phyloP scores from a whole-genome alignment of 1,140 invertebrate species.

The Manduca sexta region DNA sequence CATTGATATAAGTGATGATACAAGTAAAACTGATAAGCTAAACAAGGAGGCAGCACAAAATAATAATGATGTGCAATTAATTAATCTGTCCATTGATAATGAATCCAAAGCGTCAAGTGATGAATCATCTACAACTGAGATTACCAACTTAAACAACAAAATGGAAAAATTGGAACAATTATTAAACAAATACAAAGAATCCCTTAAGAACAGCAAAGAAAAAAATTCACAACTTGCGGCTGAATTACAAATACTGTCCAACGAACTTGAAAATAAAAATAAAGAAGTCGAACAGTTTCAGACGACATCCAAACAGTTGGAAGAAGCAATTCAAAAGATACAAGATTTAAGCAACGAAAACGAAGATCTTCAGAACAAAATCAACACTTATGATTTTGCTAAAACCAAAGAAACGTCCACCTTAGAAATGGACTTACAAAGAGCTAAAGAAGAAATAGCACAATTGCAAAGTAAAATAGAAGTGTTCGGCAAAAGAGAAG shows the following conservation, averaged over 20 bases:
- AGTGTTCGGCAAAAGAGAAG: conserved; percentile 78
- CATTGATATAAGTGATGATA: conserved; percentile 10
- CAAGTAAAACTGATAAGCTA: conserved; percentile 19
- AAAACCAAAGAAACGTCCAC: conserved; percentile 66
- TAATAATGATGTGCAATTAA: conserved; percentile 36
- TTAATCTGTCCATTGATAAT: conserved; percentile 32
- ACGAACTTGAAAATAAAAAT: conserved; percentile 55
- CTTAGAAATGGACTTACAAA: conserved; percentile 63
- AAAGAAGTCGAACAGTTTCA: conserved; percentile 64
- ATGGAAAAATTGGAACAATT: conserved; percentile 67
- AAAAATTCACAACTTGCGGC: conserved; percentile 67
- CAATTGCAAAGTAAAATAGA: conserved; percentile 65
- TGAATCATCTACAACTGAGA: conserved; percentile 31
- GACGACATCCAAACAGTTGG: conserved; percentile 39
- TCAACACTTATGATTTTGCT: conserved; percentile 63
- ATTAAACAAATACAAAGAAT: conserved; percentile 66
- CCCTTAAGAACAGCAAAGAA: conserved; percentile 68
- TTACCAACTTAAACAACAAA: conserved; percentile 52
- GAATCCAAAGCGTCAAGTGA: conserved; percentile 23
- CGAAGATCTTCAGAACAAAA: conserved; percentile 70
- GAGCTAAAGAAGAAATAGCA: conserved; percentile 61
- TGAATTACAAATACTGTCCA: conserved; percentile 56
- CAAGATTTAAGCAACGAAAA: conserved; percentile 64
- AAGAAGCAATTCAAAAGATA: conserved; percentile 56
- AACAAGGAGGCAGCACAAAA: conserved; percentile 16